Evolutionary conservation across 2,113 vertebrate species (phyloP).

Genomic region (Erpornis zantholeuca): DNA sequence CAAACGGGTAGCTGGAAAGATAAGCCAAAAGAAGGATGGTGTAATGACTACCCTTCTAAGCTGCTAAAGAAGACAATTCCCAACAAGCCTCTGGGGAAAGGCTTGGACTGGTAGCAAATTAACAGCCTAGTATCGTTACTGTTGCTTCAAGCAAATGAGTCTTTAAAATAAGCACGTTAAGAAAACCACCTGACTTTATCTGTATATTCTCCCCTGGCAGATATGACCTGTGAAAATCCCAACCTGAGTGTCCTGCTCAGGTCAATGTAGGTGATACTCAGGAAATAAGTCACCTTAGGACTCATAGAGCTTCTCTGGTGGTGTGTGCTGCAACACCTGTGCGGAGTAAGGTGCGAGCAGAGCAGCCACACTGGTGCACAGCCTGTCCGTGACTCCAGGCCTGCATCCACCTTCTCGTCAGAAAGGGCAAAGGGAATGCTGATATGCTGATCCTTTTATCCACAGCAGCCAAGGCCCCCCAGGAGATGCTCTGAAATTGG

Average conservation of each 20-base stretch:
- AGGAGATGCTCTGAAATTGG: neutral
- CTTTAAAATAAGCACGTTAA: neutral
- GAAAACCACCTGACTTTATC: neutral
- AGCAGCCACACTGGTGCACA: neutral
- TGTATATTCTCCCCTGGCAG: neutral
- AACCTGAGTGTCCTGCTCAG: neutral
- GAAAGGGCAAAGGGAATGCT: neutral
- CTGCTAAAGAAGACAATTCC: neutral
- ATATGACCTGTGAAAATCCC: neutral
- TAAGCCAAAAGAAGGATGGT: neutral
- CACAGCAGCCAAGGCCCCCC: neutral
- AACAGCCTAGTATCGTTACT: neutral
- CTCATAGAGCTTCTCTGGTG: neutral
- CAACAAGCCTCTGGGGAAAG: neutral
- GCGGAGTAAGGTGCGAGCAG: neutral
- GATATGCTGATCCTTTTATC: neutral
- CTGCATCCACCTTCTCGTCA: accelerated
- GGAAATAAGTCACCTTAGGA: neutral
- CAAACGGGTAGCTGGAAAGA: neutral
- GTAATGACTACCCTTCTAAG: neutral
- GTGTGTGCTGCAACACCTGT: accelerated
- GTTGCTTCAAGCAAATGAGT: neutral
- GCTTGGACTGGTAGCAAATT: neutral
- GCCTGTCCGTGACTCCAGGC: accelerated
- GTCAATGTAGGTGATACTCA: neutral